A percentile compares a stretch with the other conserved stretches of the same genome.
phyloP scores from a whole-genome alignment of 2,888 invertebrate species.

The Dermolepida albohirtum region DNA sequence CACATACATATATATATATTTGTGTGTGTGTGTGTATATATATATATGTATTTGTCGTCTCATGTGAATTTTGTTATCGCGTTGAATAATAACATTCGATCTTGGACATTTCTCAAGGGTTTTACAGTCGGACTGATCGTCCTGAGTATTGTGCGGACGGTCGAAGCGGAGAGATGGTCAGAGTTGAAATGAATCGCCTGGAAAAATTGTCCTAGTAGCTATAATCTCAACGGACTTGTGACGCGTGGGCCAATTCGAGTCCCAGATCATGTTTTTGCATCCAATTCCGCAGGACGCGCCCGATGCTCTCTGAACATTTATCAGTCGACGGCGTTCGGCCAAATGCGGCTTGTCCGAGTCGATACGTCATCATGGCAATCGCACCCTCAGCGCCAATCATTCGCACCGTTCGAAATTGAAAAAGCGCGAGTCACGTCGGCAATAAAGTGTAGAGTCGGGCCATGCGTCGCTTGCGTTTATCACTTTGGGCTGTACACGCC shows the following conservation, averaged over 20 bases:
- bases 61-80: constrained; percentile 40
- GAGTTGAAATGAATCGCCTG: constrained; percentile 43
- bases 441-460: constrained; percentile 65
- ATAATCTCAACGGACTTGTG: constrained; percentile 45
- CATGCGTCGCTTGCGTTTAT: constrained; percentile 65
- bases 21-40: too few relatives aligned
- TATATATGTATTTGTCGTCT: constrained; percentile 31
- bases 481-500: constrained; percentile 51
- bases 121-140: constrained; percentile 42
- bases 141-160: constrained; percentile 51
- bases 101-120: constrained; percentile 52
- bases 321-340: constrained; percentile 58
- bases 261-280: constrained; percentile 46
- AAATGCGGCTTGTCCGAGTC: constrained; percentile 61
- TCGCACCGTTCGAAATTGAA: constrained; percentile 66
- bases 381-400: constrained; percentile 67
- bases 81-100: constrained; percentile 54
- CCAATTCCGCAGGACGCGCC: constrained; percentile 42
- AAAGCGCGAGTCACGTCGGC: constrained; percentile 67
- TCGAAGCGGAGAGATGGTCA: constrained; percentile 57
- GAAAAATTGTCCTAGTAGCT: constrained; percentile 46
- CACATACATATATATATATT: not conserved
- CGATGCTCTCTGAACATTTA: constrained; percentile 42
- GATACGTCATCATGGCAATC: constrained; percentile 67
- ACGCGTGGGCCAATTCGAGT: constrained; percentile 43